These are phyloP conservation scores for Conus ventricosus DNA, from an alignment of 1,140 invertebrate species.

Conservation along the genomic window DNA sequence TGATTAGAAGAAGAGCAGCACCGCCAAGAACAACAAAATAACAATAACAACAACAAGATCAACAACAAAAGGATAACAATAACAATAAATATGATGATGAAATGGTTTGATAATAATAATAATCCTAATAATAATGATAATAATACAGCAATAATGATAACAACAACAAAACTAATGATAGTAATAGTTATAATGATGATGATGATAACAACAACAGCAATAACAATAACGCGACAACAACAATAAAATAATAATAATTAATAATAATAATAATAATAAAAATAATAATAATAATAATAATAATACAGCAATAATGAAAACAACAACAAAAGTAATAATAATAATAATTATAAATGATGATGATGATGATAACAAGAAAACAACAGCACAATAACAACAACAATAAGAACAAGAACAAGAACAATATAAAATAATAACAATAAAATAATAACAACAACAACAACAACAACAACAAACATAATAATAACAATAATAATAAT, in stretches of 20 bases:
- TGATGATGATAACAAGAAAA: neutral
- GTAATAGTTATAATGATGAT: neutral
- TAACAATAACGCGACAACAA: too few relatives aligned
- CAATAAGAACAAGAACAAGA: neutral
- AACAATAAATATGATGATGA: neutral
- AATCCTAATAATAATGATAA: too few relatives aligned
- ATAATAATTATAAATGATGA: neutral
- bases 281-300: slow-evolving; percentile 28
- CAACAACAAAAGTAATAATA: neutral
- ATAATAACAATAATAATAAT: slow-evolving; percentile 23
- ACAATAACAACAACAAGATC: too few relatives aligned
- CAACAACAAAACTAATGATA: neutral
- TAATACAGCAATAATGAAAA: neutral
- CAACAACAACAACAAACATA: neutral
- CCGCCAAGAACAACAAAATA: too few relatives aligned
- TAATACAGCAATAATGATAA: too few relatives aligned
- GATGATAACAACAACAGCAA: too few relatives aligned
- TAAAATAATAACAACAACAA: slow-evolving; percentile 1
- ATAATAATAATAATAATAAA: slow-evolving; percentile 3
- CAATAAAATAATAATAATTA: neutral
- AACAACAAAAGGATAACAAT: neutral
- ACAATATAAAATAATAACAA: neutral
- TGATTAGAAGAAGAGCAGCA: too few relatives aligned
- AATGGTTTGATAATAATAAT: neutral
- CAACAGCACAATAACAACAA: neutral